A percentile compares a stretch with the other conserved stretches of the same genome.
Conservation (phyloP, 53 echinoderm and acorn worm genomes). For the Crossaster papposus region DNA sequence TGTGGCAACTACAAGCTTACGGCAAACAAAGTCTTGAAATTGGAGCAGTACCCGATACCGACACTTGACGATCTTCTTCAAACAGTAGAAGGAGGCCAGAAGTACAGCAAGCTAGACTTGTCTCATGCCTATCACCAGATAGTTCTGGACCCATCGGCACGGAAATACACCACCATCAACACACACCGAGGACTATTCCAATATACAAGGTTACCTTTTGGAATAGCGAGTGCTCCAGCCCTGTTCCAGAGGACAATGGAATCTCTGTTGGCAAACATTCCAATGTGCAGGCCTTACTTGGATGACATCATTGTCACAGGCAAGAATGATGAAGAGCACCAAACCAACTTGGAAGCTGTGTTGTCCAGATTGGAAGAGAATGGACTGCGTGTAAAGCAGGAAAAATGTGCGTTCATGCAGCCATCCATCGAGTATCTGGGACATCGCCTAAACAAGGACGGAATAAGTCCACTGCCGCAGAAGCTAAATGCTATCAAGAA, state of each 20-base stretch:
- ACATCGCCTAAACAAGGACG: too few species aligned
- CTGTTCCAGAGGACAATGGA: slow-evolving; percentile 74
- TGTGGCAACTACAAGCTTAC: too few species aligned
- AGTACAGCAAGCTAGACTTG: slow-evolving; percentile 64
- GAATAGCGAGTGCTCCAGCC: slow-evolving; percentile 69
- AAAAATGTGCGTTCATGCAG: too few species aligned
- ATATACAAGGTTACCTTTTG: slow-evolving; percentile 66
- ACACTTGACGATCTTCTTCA: slow-evolving; percentile 65
- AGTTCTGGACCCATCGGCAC: slow-evolving; percentile 56
- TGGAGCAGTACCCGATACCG: slow-evolving; percentile 64
- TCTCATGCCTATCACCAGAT: slow-evolving; percentile 74
- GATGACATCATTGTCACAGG: slow-evolving; percentile 76
- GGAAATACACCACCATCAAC: slow-evolving; percentile 65
- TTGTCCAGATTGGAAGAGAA: slow-evolving; percentile 25
- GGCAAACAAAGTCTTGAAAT: too few species aligned
- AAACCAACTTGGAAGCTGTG: slow-evolving; percentile 59
- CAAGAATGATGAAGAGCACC: slow-evolving; percentile 57
- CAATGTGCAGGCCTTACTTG: slow-evolving; percentile 69
- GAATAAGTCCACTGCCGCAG: too few species aligned
- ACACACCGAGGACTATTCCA: slow-evolving; percentile 73
- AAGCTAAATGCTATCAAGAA: too few species aligned
- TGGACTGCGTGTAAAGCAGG: slow-evolving; percentile 13
- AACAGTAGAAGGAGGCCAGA: slow-evolving; percentile 59
- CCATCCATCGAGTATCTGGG: too few species aligned
- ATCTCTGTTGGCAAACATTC: slow-evolving; percentile 52